A percentile compares a stretch with the other conserved stretches of the same genome.
phyloP scores from a whole-genome alignment of 2,113 vertebrate species.

The Lasiurus borealis region DNA sequence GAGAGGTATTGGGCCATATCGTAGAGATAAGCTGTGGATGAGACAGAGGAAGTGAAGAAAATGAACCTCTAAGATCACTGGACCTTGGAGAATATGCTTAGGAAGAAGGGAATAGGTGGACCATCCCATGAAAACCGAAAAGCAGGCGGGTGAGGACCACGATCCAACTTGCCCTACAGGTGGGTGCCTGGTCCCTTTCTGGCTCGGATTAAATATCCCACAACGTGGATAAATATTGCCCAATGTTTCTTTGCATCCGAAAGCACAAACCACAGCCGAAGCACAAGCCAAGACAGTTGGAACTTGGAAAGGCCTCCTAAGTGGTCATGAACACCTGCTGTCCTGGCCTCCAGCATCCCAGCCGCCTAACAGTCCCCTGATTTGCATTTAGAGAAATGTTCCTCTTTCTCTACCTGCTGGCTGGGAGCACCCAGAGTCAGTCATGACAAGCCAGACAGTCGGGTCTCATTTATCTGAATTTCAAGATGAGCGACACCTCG shows the following conservation, averaged over 20 bases:
- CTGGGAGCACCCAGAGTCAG: neutral
- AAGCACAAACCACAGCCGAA: neutral
- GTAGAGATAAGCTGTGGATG: neutral
- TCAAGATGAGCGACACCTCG: neutral
- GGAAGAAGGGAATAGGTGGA: neutral
- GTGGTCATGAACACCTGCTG: neutral
- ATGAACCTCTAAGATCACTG: neutral
- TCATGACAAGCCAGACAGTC: neutral
- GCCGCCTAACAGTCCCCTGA: neutral
- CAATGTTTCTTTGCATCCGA: neutral
- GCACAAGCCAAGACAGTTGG: neutral
- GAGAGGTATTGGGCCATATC: fast-evolving
- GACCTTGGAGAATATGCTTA: neutral
- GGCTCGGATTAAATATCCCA: neutral
- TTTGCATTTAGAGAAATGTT: neutral
- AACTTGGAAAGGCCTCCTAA: neutral
- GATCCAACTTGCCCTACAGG: neutral
- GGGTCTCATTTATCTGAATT: neutral
- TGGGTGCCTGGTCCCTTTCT: neutral
- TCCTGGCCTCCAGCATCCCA: neutral
- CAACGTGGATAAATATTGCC: neutral
- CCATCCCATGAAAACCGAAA: neutral
- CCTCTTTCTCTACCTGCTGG: neutral
- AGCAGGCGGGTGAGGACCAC: neutral
- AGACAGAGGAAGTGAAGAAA: neutral